phyloP scores from a whole-genome alignment of 2,797 vertebrate genomes.

The Todus mexicanus region DNA sequence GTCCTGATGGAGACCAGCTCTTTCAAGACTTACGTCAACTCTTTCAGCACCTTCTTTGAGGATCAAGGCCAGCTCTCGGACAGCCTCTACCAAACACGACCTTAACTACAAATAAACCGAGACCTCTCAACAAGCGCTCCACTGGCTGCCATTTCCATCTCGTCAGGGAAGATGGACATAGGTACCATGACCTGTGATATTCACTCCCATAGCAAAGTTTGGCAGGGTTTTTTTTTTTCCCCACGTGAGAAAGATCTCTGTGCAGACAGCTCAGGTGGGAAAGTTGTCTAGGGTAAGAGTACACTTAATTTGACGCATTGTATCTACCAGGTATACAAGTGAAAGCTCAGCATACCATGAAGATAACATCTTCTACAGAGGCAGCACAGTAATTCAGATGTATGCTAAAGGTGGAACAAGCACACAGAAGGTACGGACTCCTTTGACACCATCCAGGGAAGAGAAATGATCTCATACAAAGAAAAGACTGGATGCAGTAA shows the following conservation, averaged over 20 bases:
- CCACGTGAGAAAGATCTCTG: not conserved
- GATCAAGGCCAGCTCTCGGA: not conserved
- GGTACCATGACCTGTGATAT: fast-evolving
- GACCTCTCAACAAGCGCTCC: not conserved
- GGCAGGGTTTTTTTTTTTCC: not conserved
- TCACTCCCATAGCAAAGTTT: not conserved
- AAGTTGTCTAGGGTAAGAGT: not conserved
- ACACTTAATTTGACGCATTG: not conserved
- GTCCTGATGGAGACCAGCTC: not conserved
- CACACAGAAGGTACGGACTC: not conserved
- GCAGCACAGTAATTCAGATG: not conserved
- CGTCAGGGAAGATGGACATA: not conserved
- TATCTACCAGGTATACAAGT: not conserved
- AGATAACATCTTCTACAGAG: not conserved
- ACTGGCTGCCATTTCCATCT: not conserved
- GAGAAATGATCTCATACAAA: not conserved
- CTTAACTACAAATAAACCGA: not conserved
- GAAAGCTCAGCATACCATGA: not conserved
- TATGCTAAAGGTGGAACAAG: not conserved
- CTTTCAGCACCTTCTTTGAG: not conserved
- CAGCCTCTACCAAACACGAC: not conserved
- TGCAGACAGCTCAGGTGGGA: not conserved
- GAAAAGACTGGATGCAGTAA: not conserved
- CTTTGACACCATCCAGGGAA: not conserved
- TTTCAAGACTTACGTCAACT: not conserved